phyloP scores from a whole-genome alignment of 23 tunicate genomes.

The Styela plicata region DNA sequence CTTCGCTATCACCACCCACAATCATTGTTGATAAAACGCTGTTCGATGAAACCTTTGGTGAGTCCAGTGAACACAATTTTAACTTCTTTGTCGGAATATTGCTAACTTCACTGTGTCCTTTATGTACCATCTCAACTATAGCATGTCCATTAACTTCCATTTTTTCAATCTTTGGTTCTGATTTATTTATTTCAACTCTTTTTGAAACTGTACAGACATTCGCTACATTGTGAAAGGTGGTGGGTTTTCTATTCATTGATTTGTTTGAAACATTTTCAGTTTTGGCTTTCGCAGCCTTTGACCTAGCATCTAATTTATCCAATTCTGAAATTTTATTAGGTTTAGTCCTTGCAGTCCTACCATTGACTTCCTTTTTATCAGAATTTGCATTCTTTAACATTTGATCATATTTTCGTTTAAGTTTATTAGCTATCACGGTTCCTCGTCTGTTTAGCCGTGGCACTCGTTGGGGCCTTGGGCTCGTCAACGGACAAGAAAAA shows the following conservation, averaged over 20 bases:
- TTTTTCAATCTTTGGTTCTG: background rate
- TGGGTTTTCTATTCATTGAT: too few species aligned
- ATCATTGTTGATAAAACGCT: too few species aligned
- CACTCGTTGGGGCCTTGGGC: background rate
- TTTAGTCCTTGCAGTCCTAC: background rate
- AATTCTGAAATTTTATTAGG: background rate
- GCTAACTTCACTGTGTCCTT: background rate
- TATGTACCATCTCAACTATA: background rate
- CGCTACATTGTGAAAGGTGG: too few species aligned
- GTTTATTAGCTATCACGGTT: background rate
- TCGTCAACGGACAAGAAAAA: background rate
- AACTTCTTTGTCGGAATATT: background rate
- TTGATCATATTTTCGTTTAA: background rate
- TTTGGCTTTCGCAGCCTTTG: slow-evolving; percentile 12
- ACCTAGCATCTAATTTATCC: slow-evolving; percentile 20
- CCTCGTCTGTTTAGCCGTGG: slow-evolving; percentile 14
- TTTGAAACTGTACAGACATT: too few species aligned
- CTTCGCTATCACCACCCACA: too few species aligned
- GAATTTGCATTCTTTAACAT: background rate
- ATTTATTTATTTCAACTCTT: too few species aligned
- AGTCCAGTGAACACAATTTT: background rate
- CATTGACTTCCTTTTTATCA: background rate
- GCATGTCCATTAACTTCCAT: background rate
- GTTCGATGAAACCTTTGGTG: too few species aligned
- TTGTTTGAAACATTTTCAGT: too few species aligned